Evolutionary conservation across 2,888 invertebrate genomes (phyloP).

Genomic region (Lamellibrachia satsuma): DNA sequence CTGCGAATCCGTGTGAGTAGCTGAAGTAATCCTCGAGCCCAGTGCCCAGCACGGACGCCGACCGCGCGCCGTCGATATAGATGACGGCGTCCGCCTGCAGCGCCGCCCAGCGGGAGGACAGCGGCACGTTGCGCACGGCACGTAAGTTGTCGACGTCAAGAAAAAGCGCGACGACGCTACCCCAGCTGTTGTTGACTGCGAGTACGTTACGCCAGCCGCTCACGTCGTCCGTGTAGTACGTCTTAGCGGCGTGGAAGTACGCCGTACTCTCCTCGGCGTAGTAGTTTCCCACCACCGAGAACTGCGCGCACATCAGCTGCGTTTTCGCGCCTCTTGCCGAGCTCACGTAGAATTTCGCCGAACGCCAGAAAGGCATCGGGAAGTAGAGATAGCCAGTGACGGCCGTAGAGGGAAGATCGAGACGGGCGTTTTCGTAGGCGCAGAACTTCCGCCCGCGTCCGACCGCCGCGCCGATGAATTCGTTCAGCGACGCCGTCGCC

Average conservation of each 20-base stretch:
- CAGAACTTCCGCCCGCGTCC: constrained; percentile 36
- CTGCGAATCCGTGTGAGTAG: constrained; percentile 45
- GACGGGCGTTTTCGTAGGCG: constrained; percentile 21
- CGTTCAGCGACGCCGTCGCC: constrained; percentile 39
- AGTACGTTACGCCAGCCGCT: constrained; percentile 36
- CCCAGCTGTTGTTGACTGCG: constrained; percentile 36
- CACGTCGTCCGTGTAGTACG: constrained; percentile 37
- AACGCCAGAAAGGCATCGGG: constrained; percentile 45
- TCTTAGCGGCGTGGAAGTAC: constrained; percentile 39
- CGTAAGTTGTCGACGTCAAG: constrained; percentile 42
- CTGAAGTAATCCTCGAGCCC: constrained; percentile 48
- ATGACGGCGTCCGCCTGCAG: constrained; percentile 43
- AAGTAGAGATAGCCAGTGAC: constrained; percentile 42
- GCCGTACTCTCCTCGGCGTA: constrained; percentile 37
- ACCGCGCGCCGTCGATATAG: constrained; percentile 35
- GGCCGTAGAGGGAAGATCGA: constrained; percentile 27
- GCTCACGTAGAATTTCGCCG: constrained; percentile 23
- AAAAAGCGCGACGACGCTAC: constrained; percentile 41
- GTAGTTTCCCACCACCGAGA: constrained; percentile 34
- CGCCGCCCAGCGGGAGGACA: constrained; percentile 41
- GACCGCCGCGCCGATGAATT: constrained; percentile 38
- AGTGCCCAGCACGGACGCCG: constrained; percentile 38
- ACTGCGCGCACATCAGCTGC: constrained; percentile 37
- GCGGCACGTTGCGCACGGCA: constrained; percentile 34
- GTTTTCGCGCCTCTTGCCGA: background rate